Evolutionary conservation across 2,797 vertebrate species (phyloP), one percentile per base, ranked within the genome.

Genomic region (Syngnathus acus): DNA sequence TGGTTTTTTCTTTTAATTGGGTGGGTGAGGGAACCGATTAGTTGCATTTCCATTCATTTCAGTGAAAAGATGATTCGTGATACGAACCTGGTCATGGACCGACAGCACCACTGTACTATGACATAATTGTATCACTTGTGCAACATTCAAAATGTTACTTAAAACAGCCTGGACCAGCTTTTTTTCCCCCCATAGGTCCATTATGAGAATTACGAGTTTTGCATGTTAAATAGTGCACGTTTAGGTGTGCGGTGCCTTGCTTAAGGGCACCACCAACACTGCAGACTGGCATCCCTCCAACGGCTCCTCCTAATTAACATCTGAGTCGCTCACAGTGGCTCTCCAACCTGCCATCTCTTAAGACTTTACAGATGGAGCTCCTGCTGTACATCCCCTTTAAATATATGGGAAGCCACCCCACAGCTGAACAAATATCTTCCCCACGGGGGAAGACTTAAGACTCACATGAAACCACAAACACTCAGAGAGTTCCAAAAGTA

Each of bases 341-440:
- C 60, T 62, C 21, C 6, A 62, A 62, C 42, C 60, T 45, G 60
- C 60, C 60, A 45, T 62, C 60, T 62, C 42, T 66, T 62, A 62
- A 62, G 42, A 45, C 60, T 42, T 62, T 62, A 62, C 60, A 62
- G 60, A 62, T 62, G 48, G 45, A 39, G 45, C 45, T 38, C 69
- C 75, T 23, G 58, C 73, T 80, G 79, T 64, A 73, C 80, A 77
- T 72, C 70, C 75, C 76, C 66, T 73, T 79, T 53, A 55, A 71
- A 68, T 74, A 76, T 58, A 68, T 73, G 74, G 38, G n/a, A 48
- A 54, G 53, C 67, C 19, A 65, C 70, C 64, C 48, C 42, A 3
- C 60, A 62, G 60, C 60, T 62, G 60, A 62, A 62, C 60, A 62
- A 62, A 62, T 45, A 62, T 53, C 48, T 50, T 50, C 48, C 19